A percentile compares a stretch with the other conserved stretches of the same genome.
These are phyloP conservation scores for Sebastiscus albofasciatus DNA, from an alignment of 2,797 vertebrate species.

Conservation along the genomic window DNA sequence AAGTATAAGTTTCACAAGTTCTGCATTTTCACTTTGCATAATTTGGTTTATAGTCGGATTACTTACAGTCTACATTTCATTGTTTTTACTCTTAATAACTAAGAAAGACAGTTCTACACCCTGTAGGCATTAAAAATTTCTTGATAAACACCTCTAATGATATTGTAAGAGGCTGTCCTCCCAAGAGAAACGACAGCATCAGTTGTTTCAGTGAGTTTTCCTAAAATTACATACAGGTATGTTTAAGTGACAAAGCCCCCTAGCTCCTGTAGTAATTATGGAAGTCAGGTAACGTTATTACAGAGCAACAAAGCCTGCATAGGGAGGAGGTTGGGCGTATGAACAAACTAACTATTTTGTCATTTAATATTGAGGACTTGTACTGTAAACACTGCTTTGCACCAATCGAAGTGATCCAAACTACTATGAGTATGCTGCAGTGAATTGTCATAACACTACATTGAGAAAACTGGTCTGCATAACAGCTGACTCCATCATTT, in stretches of 20 bases:
- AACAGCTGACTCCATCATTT: conserved; percentile 5
- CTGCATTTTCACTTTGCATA: background rate
- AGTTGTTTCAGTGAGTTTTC: background rate
- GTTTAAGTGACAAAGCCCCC: background rate
- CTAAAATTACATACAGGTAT: background rate
- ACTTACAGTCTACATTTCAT: background rate
- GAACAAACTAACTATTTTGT: background rate
- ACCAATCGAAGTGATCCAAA: background rate
- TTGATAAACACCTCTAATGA: background rate
- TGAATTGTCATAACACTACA: background rate
- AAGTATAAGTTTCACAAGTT: background rate
- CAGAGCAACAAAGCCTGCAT: background rate
- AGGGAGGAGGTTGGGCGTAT: background rate
- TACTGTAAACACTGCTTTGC: background rate
- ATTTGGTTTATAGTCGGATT: background rate
- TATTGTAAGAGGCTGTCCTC: background rate
- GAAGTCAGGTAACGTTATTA: background rate
- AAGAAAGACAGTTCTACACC: background rate
- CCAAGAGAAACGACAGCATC: background rate
- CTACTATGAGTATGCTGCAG: background rate
- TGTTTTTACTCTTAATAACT: background rate
- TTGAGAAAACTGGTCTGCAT: background rate
- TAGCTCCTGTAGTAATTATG: background rate
- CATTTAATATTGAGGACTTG: background rate
- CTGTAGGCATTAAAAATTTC: background rate